phyloP scores from a whole-genome alignment of 2,888 invertebrate genomes.

The Myopa testacea region DNA sequence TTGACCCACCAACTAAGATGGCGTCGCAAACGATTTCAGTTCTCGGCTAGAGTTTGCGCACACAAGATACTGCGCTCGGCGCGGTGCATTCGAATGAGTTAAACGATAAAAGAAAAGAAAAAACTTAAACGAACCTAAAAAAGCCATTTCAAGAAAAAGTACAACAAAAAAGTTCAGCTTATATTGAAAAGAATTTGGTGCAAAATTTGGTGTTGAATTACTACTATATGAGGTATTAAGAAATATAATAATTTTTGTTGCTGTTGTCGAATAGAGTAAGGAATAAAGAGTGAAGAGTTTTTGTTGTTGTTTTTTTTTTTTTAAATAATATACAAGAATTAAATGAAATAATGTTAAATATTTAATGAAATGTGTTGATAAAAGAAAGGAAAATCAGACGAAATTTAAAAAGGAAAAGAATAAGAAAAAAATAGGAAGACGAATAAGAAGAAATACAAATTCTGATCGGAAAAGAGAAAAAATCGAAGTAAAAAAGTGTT shows the following conservation, averaged over 20 bases:
- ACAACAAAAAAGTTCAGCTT: constrained; percentile 19
- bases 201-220: too few species aligned
- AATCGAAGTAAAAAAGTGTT: too few species aligned
- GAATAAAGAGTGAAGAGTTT: too few species aligned
- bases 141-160: constrained; percentile 22
- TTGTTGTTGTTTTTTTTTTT: too few species aligned
- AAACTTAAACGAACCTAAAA: constrained; percentile 38
- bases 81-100: constrained; percentile 49
- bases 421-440: background rate
- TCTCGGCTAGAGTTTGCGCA: constrained; percentile 65
- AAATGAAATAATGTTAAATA: background rate
- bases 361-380: background rate
- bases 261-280: too few species aligned
- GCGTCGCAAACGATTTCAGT: constrained; percentile 67
- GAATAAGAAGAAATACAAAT: background rate
- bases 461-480: too few species aligned
- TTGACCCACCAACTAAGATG: constrained; percentile 61
- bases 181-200: too few species aligned
- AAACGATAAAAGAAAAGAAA: constrained; percentile 39
- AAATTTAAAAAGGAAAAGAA: background rate
- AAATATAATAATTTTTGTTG: too few species aligned
- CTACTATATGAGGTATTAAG: too few species aligned
- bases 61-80: constrained; percentile 61
- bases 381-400: background rate
- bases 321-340: background rate